Evolutionary conservation across 2,113 vertebrate genomes (phyloP).

Genomic region (Pterocles gutturalis): DNA sequence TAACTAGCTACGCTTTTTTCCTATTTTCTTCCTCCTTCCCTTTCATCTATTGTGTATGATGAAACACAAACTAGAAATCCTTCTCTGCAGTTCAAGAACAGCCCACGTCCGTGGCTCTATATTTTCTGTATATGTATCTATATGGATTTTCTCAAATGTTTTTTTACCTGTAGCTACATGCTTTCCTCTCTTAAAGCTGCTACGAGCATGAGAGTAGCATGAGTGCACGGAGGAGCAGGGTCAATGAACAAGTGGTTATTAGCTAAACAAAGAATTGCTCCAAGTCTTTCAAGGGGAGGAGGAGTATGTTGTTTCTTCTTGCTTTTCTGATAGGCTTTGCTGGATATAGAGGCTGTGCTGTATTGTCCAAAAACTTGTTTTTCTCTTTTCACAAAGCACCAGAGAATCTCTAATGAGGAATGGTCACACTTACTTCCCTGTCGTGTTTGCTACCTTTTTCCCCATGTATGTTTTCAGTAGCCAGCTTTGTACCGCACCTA

Average conservation of each 20-base stretch:
- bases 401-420: background rate
- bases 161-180: background rate
- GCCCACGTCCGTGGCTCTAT: background rate
- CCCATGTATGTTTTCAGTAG: rapidly evolving
- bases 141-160: background rate
- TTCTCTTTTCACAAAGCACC: background rate
- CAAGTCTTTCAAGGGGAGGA: background rate
- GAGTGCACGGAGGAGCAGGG: background rate
- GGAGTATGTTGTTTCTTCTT: background rate
- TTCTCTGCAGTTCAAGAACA: background rate
- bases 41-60: background rate
- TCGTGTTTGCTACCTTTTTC: background rate
- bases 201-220: background rate
- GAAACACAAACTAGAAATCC: background rate
- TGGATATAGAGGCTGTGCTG: background rate
- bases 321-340: background rate
- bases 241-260: background rate
- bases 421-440: background rate
- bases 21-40: background rate
- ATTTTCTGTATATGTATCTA: background rate
- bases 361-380: background rate
- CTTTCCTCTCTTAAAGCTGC: background rate
- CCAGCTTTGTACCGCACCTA: background rate
- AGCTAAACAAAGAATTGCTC: background rate
- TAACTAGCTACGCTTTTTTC: background rate